Conservation (phyloP, 2,113 vertebrate species). For the Chascanopsetta lugubris region DNA sequence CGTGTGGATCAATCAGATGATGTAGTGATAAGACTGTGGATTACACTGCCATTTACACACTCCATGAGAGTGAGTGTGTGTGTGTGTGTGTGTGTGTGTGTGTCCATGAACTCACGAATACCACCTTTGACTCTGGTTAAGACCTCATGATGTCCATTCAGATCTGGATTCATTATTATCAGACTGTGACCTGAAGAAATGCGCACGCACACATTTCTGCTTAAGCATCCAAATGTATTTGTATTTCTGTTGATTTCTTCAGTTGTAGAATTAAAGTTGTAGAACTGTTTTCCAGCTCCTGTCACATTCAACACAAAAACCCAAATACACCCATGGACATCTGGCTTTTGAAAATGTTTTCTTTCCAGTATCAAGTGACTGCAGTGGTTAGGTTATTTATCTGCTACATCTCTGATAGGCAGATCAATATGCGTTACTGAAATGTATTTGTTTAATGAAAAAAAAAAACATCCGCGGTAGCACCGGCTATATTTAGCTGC, state of each 20-base stretch:
- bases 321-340: not conserved
- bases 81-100: slow-evolving; percentile 9
- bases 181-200: slow-evolving; percentile 1
- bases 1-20: slow-evolving; percentile 77
- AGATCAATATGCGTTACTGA: too few species aligned
- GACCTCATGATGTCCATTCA: slow-evolving; percentile 23
- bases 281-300: too few species aligned
- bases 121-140: slow-evolving; percentile 13
- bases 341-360: not conserved
- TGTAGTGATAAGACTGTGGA: slow-evolving; percentile 76
- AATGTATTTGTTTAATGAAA: too few species aligned
- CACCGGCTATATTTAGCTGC: too few species aligned
- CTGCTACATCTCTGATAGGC: not conserved
- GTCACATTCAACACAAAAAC: not conserved
- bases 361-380: not conserved
- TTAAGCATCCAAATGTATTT: not conserved
- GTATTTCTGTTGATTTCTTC: too few species aligned
- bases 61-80: slow-evolving; percentile 25
- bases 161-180: slow-evolving; percentile 13
- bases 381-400: not conserved
- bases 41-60: slow-evolving; percentile 71
- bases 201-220: not conserved
- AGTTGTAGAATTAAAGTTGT: too few species aligned
- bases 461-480: too few species aligned
- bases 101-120: slow-evolving; percentile 3